Base-by-base conservation (phyloP, 2,888 invertebrate genomes). In the Drosophila peninsularis region DNA sequence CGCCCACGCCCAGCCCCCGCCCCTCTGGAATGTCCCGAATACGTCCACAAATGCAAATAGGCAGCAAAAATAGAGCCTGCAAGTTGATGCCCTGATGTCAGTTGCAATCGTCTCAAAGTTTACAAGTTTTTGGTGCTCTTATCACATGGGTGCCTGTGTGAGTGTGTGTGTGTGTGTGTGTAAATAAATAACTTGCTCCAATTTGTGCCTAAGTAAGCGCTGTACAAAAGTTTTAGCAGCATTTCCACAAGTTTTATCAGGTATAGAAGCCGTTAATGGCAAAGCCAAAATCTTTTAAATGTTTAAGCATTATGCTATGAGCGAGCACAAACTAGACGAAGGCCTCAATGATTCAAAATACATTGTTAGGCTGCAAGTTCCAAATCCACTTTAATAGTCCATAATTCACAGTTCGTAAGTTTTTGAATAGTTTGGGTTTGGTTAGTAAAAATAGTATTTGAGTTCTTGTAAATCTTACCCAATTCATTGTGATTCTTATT, bases 121-220 rank as follows among this genome's bases (percentile, higher is more conserved):
- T 27, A 24, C 61, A 45, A 44, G 36, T 41, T 47, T 58, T 54
- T 36, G 55, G 47, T 30, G 42, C 62, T 64, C 67, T 56, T 63
- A 47, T 49, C 39, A 27, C 19, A 62, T 17, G 5, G 11, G 30
- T 60, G 32, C 5, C 3, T 14, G 24, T 42, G 34, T 58, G 30
- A 27, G 27, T 42, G 19, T 52, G 32, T 3, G 24, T 52, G 30
- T 41, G 21, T 36, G n/a, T 37, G 27, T 36, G 21, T 55, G 37
- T 62, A 75, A 72, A 77, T 72, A 66, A 72, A 66, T 75, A 60
- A 69, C 49, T 69, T 69, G 63, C 39, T 61, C 52, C 53, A 69
- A 77, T 72, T 75, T 77, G 19, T 44, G 55, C 21, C 42, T 57
- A 50, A 70, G 68, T 45, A 30, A 67, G 52, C 45, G 17, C 24